A percentile compares a stretch with the other conserved stretches of the same genome.
These are phyloP conservation scores for Escarpia spicata DNA, from an alignment of 2,888 invertebrate species.

Conservation along the genomic window DNA sequence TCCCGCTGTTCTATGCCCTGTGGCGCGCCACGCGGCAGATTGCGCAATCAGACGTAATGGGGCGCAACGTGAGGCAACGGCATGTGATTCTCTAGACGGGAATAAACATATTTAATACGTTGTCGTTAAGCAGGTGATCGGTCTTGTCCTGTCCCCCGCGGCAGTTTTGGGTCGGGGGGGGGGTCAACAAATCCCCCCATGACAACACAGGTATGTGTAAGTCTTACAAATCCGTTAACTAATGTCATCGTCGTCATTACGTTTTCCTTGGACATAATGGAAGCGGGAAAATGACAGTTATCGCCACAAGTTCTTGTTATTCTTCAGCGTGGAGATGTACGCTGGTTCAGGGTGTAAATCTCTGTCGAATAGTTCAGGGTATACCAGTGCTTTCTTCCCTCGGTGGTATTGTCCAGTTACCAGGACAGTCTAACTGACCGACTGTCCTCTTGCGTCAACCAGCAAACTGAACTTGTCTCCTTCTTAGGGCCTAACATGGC, in stretches of 20 bases:
- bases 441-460: no score
- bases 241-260: no score
- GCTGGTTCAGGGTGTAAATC: no score
- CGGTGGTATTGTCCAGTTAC: no score
- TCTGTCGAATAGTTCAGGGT: no score
- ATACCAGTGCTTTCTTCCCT: no score
- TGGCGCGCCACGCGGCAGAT: conserved; percentile 12
- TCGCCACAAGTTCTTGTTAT: no score
- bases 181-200: not conserved
- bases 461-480: no score
- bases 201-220: not conserved
- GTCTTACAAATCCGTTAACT: no score
- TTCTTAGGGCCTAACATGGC: no score
- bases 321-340: no score
- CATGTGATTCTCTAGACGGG: not conserved
- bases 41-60: not conserved
- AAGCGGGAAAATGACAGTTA: not conserved
- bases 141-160: not conserved
- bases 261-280: not conserved
- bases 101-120: not conserved
- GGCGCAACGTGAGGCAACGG: not conserved
- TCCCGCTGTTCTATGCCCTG: not conserved
- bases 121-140: conserved; percentile 3
- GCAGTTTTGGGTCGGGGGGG: not conserved
- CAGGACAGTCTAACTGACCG: no score